Percentiles rank a stretch among this genome's conserved stretches.
Conservation (phyloP, 92 coral and sea anemone genomes). For the Actinostola sp. region DNA sequence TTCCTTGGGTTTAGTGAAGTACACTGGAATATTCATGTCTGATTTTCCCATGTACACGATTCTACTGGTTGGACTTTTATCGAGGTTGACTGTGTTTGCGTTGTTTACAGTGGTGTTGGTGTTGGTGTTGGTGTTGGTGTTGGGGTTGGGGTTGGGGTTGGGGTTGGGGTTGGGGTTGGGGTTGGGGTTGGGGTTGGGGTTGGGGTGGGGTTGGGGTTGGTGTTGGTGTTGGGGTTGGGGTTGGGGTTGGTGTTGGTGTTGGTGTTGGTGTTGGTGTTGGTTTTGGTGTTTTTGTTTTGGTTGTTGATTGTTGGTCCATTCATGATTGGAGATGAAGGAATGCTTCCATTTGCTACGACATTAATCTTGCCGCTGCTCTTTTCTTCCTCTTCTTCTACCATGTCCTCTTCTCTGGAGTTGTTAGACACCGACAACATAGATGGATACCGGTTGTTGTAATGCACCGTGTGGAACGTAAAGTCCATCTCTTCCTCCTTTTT, state of each 20-base stretch:
- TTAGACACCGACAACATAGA: slow-evolving; percentile 62
- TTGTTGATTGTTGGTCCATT: not conserved
- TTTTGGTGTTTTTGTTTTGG: not conserved
- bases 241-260: no score
- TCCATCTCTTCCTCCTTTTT: slow-evolving; percentile 48
- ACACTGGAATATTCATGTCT: slow-evolving; percentile 69
- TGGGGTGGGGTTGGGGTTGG: no score
- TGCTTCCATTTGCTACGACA: slow-evolving; percentile 61
- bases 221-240: no score
- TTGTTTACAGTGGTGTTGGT: not conserved
- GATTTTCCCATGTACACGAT: slow-evolving; percentile 51
- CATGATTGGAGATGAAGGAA: slow-evolving; percentile 31
- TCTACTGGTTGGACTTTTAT: not conserved
- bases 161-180: no score
- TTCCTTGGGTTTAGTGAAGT: slow-evolving; percentile 58
- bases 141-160: no score
- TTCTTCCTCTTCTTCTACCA: slow-evolving; percentile 34
- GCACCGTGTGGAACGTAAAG: slow-evolving; percentile 66
- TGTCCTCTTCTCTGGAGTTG: slow-evolving; percentile 66
- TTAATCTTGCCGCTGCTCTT: slow-evolving; percentile 24
- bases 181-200: no score
- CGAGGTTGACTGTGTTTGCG: slow-evolving; percentile 9
- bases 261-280: not conserved
- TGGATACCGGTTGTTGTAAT: slow-evolving; percentile 55
- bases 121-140: not conserved